A percentile compares a stretch with the other conserved stretches of the same genome.
Conservation (phyloP, 2,888 invertebrate species). For the Petrolisthes cinctipes region DNA sequence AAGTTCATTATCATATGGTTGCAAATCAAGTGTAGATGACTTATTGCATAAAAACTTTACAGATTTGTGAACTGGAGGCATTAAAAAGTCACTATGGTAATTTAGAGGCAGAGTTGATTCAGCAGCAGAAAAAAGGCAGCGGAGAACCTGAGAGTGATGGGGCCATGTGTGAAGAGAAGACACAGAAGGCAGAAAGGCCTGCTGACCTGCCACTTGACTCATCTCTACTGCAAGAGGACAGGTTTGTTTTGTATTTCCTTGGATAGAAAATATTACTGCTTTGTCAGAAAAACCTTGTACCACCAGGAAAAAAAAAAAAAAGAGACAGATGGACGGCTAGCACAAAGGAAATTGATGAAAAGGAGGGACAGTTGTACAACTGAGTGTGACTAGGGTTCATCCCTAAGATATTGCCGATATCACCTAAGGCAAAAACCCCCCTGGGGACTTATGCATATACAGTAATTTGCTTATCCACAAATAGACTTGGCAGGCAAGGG, state of each 20-base stretch:
- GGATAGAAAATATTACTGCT: no score
- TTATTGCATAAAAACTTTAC: background rate
- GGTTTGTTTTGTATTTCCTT: constrained; percentile 6
- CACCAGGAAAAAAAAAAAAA: no score
- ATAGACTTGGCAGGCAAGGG: background rate
- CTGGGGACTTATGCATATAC: no score
- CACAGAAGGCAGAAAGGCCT: constrained; percentile 39
- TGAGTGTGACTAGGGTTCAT: no score
- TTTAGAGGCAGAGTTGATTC: constrained; percentile 44
- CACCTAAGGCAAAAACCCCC: no score
- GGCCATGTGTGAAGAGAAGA: background rate
- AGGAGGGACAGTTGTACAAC: no score
- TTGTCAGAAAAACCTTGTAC: no score
- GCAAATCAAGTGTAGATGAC: background rate
- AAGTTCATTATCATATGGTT: background rate
- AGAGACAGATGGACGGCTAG: no score
- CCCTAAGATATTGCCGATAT: no score
- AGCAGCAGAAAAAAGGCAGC: constrained; percentile 7
- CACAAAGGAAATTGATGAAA: no score
- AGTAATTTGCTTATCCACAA: no score
- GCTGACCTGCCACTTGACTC: constrained; percentile 46
- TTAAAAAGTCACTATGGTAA: constrained; percentile 52
- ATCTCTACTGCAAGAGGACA: constrained; percentile 46
- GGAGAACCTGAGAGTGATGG: background rate
- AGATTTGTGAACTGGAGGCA: constrained; percentile 48